Percentiles rank a stretch among this genome's conserved stretches.
phyloP scores from a whole-genome alignment of 2,797 vertebrate species.

The Amphiprion clarkii region DNA sequence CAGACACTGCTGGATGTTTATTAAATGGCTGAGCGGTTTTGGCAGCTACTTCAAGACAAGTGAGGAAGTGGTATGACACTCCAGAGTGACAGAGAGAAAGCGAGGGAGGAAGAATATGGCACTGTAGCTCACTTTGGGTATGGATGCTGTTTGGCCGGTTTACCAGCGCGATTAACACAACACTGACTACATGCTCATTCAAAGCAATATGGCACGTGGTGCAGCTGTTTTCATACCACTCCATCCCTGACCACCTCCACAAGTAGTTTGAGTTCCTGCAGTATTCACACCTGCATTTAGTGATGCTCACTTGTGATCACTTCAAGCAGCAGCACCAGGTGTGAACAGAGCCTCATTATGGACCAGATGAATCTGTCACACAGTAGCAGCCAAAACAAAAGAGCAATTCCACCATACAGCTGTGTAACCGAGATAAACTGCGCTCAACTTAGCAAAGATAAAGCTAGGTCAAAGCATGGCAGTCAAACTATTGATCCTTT shows the following conservation, averaged over 20 bases:
- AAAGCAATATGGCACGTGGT: not conserved
- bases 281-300: slow-evolving; percentile 3
- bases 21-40: slow-evolving; percentile 23
- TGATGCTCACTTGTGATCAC: not conserved
- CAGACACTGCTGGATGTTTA: slow-evolving; percentile 1
- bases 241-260: not conserved
- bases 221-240: slow-evolving; percentile 3
- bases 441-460: not conserved
- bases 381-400: slow-evolving; percentile 33
- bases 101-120: slow-evolving; percentile 33
- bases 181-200: not conserved
- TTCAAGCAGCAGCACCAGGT: slow-evolving; percentile 12
- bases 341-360: slow-evolving; percentile 29
- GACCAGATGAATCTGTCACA: slow-evolving; percentile 17
- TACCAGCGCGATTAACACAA: not conserved
- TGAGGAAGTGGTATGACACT: slow-evolving; percentile 30
- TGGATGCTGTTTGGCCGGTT: slow-evolving; percentile 4
- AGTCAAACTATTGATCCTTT: not conserved
- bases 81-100: slow-evolving; percentile 21
- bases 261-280: not conserved
- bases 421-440: not conserved
- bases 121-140: slow-evolving; percentile 21
- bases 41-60: slow-evolving; percentile 31
- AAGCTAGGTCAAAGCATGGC: not conserved
- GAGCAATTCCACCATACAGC: slow-evolving; percentile 4